Evolutionary conservation across 2,797 vertebrate species (phyloP).

Genomic region (Mormyrus hasselquistii): DNA sequence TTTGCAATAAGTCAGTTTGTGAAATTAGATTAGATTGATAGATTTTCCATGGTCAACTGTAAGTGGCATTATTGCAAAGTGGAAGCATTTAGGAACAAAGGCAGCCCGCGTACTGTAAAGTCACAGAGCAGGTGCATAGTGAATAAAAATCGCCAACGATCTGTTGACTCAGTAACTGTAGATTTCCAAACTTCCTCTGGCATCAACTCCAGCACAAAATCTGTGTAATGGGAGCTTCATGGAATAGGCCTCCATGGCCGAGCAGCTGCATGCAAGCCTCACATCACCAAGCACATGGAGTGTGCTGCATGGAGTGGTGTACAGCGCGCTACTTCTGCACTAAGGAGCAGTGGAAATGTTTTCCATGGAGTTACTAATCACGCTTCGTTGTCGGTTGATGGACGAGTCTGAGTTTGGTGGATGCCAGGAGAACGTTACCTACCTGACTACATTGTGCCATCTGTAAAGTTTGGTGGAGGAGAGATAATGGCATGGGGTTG

Average conservation of each 20-base stretch:
- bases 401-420: no score
- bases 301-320: no score
- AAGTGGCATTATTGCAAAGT: background rate
- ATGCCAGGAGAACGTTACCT: no score
- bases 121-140: background rate
- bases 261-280: background rate
- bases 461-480: no score
- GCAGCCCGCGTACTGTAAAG: background rate
- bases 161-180: background rate
- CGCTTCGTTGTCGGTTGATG: no score
- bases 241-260: background rate
- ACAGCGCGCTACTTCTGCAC: no score
- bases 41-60: background rate
- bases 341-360: no score
- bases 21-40: background rate
- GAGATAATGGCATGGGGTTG: no score
- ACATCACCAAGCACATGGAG: no score
- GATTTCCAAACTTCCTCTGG: background rate
- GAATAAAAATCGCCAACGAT: background rate
- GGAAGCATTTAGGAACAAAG: background rate
- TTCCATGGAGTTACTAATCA: no score
- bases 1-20: background rate
- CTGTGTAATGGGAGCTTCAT: background rate
- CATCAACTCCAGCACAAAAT: background rate
- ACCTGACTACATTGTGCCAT: no score